phyloP scores from a whole-genome alignment of 2,113 vertebrate genomes.

The Tapirus terrestris region DNA sequence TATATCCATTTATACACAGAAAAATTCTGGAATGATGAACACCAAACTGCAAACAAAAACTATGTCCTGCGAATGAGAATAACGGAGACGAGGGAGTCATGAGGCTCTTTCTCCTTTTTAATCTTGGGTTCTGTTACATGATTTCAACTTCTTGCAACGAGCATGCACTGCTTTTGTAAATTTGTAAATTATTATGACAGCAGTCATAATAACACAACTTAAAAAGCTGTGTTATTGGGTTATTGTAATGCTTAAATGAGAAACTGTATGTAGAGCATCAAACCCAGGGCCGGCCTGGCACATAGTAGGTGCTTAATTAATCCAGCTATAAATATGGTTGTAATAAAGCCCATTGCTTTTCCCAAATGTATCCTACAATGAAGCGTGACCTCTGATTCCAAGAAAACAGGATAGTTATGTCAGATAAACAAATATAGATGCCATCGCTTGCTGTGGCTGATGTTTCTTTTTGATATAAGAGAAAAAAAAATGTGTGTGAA shows the following conservation, averaged over 20 bases:
- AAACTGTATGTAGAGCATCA: background rate
- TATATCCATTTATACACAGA: background rate
- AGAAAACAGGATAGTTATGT: background rate
- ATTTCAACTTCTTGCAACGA: background rate
- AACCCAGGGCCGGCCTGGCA: background rate
- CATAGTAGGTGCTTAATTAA: background rate
- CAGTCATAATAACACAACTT: background rate
- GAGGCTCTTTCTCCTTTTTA: background rate
- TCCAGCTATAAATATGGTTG: background rate
- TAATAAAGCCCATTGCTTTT: background rate
- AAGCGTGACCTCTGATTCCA: background rate
- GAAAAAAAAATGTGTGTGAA: background rate
- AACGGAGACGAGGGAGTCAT: accelerated
- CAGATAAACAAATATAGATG: background rate
- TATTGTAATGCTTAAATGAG: background rate
- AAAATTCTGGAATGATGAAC: background rate
- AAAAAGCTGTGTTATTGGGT: background rate
- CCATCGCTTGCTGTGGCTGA: no score
- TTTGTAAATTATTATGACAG: background rate
- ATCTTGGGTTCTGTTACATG: background rate
- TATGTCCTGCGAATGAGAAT: background rate
- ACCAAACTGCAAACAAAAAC: background rate
- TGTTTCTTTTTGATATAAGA: background rate
- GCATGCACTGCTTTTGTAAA: background rate
- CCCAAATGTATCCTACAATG: background rate